Percentiles rank a stretch among this genome's conserved stretches.
Evolutionary conservation across 2,797 vertebrate species (phyloP).

Genomic region (Acanthurus leucopareius): DNA sequence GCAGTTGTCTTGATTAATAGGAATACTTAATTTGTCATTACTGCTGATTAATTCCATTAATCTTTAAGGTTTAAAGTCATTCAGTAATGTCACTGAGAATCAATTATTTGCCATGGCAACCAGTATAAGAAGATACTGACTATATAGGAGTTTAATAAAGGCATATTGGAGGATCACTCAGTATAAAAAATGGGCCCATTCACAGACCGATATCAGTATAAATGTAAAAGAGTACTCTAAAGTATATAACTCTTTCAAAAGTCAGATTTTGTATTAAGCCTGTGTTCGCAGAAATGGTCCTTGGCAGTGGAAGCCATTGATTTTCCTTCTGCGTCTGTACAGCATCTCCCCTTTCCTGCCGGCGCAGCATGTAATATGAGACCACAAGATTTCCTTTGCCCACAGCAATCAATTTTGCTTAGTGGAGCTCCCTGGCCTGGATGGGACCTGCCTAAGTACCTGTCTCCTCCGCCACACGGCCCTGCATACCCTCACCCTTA

Average conservation of each 20-base stretch:
- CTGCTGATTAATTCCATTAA: slow-evolving; percentile 85
- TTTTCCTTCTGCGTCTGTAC: slow-evolving; percentile 70
- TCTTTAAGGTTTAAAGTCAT: slow-evolving; percentile 80
- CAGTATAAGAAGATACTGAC: slow-evolving; percentile 45
- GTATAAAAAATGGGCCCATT: slow-evolving; percentile 31
- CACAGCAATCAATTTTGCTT: slow-evolving; percentile 79
- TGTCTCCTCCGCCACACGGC: slow-evolving; percentile 58
- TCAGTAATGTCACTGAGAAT: slow-evolving; percentile 76
- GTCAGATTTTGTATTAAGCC: slow-evolving; percentile 44
- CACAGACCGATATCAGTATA: slow-evolving; percentile 31
- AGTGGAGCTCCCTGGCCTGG: slow-evolving; percentile 63
- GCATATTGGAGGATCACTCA: slow-evolving; percentile 21
- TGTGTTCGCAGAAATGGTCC: slow-evolving; percentile 54
- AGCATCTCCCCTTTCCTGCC: slow-evolving; percentile 66
- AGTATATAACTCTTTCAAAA: slow-evolving; percentile 38
- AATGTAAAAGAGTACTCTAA: slow-evolving; percentile 22
- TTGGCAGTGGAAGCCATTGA: slow-evolving; percentile 73
- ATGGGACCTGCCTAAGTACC: slow-evolving; percentile 64
- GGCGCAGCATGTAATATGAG: slow-evolving; percentile 79
- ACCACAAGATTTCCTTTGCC: slow-evolving; percentile 76
- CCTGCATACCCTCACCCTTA: slow-evolving; percentile 39
- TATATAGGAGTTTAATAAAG: slow-evolving; percentile 44
- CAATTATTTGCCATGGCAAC: slow-evolving; percentile 83
- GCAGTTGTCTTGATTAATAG: slow-evolving; percentile 84
- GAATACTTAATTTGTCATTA: slow-evolving; percentile 88